Base-by-base conservation (phyloP, 2,113 vertebrate genomes). In the Lipotes vexillifer region DNA sequence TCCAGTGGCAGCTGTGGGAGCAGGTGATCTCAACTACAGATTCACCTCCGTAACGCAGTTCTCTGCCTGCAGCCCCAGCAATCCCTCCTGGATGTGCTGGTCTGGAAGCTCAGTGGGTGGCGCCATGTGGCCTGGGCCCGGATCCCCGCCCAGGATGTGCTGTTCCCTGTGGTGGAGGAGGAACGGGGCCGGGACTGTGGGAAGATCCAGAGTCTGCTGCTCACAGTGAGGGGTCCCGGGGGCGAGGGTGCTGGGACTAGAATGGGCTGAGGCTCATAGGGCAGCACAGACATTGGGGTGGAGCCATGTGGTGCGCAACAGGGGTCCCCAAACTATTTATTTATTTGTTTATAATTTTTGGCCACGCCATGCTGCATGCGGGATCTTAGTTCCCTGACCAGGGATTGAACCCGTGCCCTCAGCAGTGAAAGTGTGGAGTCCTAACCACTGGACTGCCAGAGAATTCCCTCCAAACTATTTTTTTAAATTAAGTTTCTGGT, bases 131-230 rank as follows among this genome's bases (percentile, higher is more conserved):
- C 99, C 6, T 99, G 99, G 2, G 97, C 99, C 72, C 98, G 99
- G 75, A 98, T 99, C 63, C 99, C 99, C 12, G 98, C 99, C 9
- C 98, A 99, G 98, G 98, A 99, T 71, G 97, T 99, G 77, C 98
- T 99, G 23, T 99, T 99, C 96, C 99, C 99, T 0, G 96, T 99
- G 96, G 99, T 99, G 0, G 99, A 99, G 97, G 99, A 99, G 83
- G 99, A 99, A 94, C 99, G 98, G 78, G 99, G 99, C 84, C 99
- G 98, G 94, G 99, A 99, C 98, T 99, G 99, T 86, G 99, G 99
- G 0, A 99, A 99, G 97, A 98, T 99, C 96, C 98, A 99, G 88
- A 99, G 99, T 36, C 93, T 99, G 75, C 99, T 99, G 94, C 98
- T 99, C 98, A 99, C 99, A 99, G 99, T 99, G 96, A 71, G 61